A percentile compares a stretch with the other conserved stretches of the same genome.
Evolutionary conservation across 2,888 invertebrate genomes (phyloP).

Genomic region (Rotaria sp.): DNA sequence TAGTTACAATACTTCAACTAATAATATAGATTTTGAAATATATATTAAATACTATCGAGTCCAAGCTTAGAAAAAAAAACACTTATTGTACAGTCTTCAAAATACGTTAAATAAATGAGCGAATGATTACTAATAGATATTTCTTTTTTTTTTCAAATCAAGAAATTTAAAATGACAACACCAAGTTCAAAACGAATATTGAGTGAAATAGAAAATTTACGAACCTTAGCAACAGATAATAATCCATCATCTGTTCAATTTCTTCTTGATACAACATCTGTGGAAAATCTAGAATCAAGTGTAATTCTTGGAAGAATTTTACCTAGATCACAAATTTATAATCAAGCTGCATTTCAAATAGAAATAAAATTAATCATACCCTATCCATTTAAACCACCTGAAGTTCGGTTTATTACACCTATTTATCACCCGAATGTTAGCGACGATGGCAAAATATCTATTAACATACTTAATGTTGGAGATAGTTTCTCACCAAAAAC

Average conservation of each 20-base stretch:
- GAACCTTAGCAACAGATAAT: not conserved
- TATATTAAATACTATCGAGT: not conserved
- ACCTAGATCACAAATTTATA: not conserved
- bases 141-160: not conserved
- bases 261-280: not conserved
- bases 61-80: no score
- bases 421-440: slow-evolving; percentile 5
- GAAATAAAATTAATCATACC: not conserved
- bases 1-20: no score
- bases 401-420: not conserved
- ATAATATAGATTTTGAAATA: no score
- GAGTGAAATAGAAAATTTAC: not conserved
- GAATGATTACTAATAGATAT: not conserved
- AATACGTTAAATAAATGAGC: no score
- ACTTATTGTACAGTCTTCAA: no score
- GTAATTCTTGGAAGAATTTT: slow-evolving; percentile 7
- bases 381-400: slow-evolving; percentile 14
- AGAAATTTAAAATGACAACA: not conserved
- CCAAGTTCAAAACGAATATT: not conserved
- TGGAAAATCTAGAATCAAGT: not conserved
- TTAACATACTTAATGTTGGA: not conserved
- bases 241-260: not conserved
- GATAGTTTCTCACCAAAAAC: not conserved
- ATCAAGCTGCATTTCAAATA: not conserved
- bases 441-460: not conserved